Base-by-base conservation (phyloP, 2,888 invertebrate genomes). In the Cynaeus angustus region DNA sequence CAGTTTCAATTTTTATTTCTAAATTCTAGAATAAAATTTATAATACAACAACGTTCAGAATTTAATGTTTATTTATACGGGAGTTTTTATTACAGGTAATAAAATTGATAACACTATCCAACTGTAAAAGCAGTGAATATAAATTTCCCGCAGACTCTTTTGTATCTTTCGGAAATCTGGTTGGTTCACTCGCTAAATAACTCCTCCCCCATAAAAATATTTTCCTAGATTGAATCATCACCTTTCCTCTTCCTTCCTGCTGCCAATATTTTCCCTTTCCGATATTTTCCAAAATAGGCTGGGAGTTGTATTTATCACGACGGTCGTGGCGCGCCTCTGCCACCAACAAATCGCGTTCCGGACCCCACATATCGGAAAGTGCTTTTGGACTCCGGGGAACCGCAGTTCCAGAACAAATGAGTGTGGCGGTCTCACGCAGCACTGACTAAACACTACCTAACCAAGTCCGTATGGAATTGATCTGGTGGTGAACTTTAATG, bases 361-460 rank as follows among this genome's bases (percentile, higher is more conserved):
- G 13, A 16, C 61, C 26, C 46, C 61, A 45, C 61, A 68, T 68
- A 68, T 61, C 41, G 68, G 68, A 61, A 68, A 68, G 68, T 61
- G 68, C 61, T 68, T 50, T 43, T 33, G 53, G 64, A 65, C 52
- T 64, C 65, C 58, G 69, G 64, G 59, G 66, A 67, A 68, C 70
- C 70, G 58, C 70, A 62, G 55, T n/a, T 56, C 50, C 66, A 37
- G 53, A 13, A 71, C 43, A 72, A 72, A 72, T 68, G 72, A 68
- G 71, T 71, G 72, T 28, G 71, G 71, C 64, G 46, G 66, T 13
- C 59, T 48, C 62, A 56, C 64, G 59, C 66, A 70, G 67, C 71
- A 72, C 41, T 72, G 72, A 72, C 70, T 72, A 66, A 72, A 70
- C 67, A 68, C 16, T 66, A 66, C 66, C 55, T 61, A 48, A 72